Evolutionary conservation across 2,797 vertebrate species (phyloP).

Genomic region (Typhlichthys subterraneus): DNA sequence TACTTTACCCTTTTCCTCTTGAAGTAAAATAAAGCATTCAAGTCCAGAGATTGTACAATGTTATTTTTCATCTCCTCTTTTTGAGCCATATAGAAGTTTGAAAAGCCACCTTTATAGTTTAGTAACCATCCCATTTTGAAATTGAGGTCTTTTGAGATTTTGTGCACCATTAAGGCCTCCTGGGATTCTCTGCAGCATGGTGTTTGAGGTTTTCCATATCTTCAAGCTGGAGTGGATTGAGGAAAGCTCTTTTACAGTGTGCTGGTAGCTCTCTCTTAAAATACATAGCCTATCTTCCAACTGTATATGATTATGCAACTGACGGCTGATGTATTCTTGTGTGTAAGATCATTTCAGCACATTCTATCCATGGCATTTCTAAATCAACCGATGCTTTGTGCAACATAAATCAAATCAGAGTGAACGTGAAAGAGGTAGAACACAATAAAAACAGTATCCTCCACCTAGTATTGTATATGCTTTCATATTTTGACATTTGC

Average conservation of each 20-base stretch:
- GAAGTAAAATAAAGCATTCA: slow-evolving; percentile 67
- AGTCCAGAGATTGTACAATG: slow-evolving; percentile 73
- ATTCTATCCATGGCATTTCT: slow-evolving; percentile 38
- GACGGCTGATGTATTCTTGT: slow-evolving; percentile 36
- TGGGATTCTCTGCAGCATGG: slow-evolving; percentile 51
- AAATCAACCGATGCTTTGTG: slow-evolving; percentile 31
- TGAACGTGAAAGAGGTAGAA: not conserved
- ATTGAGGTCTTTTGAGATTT: slow-evolving; percentile 70
- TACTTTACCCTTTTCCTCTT: slow-evolving; percentile 61
- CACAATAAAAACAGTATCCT: not conserved
- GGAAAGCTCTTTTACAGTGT: slow-evolving; percentile 32
- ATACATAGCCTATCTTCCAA: slow-evolving; percentile 35
- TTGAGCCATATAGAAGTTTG: slow-evolving; percentile 64
- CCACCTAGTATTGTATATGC: slow-evolving; percentile 23
- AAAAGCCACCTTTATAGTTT: slow-evolving; percentile 73
- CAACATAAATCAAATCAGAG: slow-evolving; percentile 30
- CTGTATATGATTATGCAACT: slow-evolving; percentile 42
- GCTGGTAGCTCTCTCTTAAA: slow-evolving; percentile 46
- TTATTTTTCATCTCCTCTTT: slow-evolving; percentile 70
- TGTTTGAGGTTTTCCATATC: slow-evolving; percentile 33
- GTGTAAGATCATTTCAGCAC: not conserved
- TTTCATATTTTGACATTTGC: slow-evolving; percentile 21
- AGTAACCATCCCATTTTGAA: slow-evolving; percentile 71
- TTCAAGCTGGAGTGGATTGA: slow-evolving; percentile 38
- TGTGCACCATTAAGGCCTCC: slow-evolving; percentile 61